Conservation (phyloP, 1,140 invertebrate genomes). For the Heliconius himera region DNA sequence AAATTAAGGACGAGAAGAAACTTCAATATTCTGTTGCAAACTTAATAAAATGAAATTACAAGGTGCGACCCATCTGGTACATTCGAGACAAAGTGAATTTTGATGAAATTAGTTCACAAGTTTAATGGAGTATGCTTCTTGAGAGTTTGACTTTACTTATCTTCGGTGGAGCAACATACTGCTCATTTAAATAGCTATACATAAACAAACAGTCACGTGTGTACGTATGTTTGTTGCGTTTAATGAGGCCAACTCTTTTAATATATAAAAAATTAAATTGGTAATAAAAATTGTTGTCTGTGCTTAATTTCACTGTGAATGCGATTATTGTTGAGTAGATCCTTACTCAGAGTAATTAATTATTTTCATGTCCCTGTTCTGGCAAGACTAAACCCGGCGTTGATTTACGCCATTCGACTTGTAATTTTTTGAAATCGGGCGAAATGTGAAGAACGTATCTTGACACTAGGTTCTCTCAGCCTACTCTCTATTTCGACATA, state of each 20-base stretch:
- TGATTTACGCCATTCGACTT: too few relatives aligned
- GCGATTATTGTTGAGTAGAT: too few relatives aligned
- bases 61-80: constrained; percentile 70
- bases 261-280: background rate
- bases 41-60: constrained; percentile 77
- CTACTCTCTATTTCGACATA: too few relatives aligned
- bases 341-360: too few relatives aligned
- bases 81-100: constrained; percentile 74
- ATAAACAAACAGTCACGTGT: constrained; percentile 24
- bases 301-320: too few relatives aligned
- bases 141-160: constrained; percentile 50
- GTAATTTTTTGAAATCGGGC: too few relatives aligned
- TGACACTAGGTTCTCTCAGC: too few relatives aligned
- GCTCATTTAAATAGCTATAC: constrained; percentile 39
- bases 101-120: constrained; percentile 73
- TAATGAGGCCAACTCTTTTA: background rate
- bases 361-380: too few relatives aligned
- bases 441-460: too few relatives aligned
- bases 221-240: background rate
- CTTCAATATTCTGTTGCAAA: constrained; percentile 66
- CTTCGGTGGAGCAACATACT: constrained; percentile 33
- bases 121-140: constrained; percentile 69
- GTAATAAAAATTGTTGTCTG: background rate
- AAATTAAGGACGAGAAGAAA: constrained; percentile 69
- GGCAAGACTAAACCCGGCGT: too few relatives aligned